A percentile compares a stretch with the other conserved stretches of the same genome.
These are phyloP conservation scores for Apotomis betuletana DNA, from an alignment of 2,888 invertebrate species.

Conservation along the genomic window DNA sequence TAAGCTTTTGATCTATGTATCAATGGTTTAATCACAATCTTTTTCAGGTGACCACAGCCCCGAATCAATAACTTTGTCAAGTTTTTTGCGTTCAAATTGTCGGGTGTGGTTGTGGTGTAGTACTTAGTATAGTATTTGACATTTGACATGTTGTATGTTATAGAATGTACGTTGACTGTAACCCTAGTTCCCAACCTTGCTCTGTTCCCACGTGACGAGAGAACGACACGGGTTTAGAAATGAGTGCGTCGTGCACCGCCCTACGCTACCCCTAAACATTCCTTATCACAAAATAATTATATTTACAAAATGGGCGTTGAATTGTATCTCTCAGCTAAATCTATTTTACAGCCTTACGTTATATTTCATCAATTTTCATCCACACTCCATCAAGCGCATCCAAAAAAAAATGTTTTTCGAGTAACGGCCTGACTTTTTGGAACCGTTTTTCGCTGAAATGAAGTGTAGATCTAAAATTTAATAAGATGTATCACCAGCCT, in stretches of 20 bases:
- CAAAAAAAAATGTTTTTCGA: constrained; percentile 5
- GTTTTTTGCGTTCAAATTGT: too few species aligned
- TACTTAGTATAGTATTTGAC: too few species aligned
- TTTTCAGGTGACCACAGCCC: too few species aligned
- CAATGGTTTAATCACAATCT: too few species aligned
- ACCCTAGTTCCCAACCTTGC: neutral
- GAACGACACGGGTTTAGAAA: neutral
- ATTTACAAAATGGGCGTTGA: constrained; percentile 58
- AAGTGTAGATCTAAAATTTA: constrained; percentile 56
- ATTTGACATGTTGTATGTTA: too few species aligned
- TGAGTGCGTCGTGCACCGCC: neutral
- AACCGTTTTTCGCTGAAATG: constrained; percentile 8
- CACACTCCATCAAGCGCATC: constrained; percentile 35
- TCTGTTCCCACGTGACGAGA: neutral
- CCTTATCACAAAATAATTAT: constrained; percentile 39
- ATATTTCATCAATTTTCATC: constrained; percentile 51
- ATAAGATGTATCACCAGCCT: constrained; percentile 78
- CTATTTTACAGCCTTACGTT: constrained; percentile 65
- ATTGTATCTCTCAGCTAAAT: constrained; percentile 70
- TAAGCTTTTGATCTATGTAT: too few species aligned
- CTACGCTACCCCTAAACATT: constrained; percentile 14
- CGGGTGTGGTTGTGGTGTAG: too few species aligned
- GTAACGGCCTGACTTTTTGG: constrained; percentile 13
- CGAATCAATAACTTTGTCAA: too few species aligned
- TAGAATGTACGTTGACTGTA: too few species aligned